phyloP scores from a whole-genome alignment of 2,888 invertebrate species.

The Eristalinus sepulchralis region DNA sequence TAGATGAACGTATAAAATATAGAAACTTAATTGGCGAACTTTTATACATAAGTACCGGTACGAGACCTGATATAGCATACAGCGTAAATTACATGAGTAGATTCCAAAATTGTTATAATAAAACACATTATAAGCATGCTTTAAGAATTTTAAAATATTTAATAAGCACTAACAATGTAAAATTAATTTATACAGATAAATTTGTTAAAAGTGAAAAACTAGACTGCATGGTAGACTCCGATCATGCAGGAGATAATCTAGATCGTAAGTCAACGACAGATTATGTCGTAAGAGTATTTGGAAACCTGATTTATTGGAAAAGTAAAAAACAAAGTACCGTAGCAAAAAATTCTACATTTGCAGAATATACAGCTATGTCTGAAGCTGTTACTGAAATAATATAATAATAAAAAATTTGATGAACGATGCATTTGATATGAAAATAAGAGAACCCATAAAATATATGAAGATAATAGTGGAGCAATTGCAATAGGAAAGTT shows the following conservation, averaged over 20 bases:
- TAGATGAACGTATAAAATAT: constrained; percentile 10
- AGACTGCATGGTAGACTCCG: constrained; percentile 75
- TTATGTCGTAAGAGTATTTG: constrained; percentile 76
- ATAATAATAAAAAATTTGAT: constrained; percentile 67
- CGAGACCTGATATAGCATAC: constrained; percentile 50
- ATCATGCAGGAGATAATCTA: constrained; percentile 75
- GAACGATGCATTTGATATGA: constrained; percentile 64
- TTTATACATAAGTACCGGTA: constrained; percentile 75
- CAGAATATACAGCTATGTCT: constrained; percentile 74
- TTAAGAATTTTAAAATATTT: constrained; percentile 75
- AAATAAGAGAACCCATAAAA: constrained; percentile 71
- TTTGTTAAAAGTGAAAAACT: constrained; percentile 42
- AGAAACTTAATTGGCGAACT: constrained; percentile 74
- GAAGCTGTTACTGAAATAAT: constrained; percentile 73
- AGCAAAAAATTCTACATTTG: constrained; percentile 74
- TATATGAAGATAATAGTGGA: constrained; percentile 74
- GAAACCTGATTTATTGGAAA: constrained; percentile 76
- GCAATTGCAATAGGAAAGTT: constrained; percentile 49
- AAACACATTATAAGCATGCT: constrained; percentile 65
- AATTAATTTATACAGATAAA: constrained; percentile 69
- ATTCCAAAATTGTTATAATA: constrained; percentile 70
- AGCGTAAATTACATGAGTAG: constrained; percentile 72
- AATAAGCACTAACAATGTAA: constrained; percentile 72
- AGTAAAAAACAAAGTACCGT: constrained; percentile 75
- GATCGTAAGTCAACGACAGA: constrained; percentile 73